phyloP scores from a whole-genome alignment of 1,140 invertebrate genomes.

The Drosophila santomea region DNA sequence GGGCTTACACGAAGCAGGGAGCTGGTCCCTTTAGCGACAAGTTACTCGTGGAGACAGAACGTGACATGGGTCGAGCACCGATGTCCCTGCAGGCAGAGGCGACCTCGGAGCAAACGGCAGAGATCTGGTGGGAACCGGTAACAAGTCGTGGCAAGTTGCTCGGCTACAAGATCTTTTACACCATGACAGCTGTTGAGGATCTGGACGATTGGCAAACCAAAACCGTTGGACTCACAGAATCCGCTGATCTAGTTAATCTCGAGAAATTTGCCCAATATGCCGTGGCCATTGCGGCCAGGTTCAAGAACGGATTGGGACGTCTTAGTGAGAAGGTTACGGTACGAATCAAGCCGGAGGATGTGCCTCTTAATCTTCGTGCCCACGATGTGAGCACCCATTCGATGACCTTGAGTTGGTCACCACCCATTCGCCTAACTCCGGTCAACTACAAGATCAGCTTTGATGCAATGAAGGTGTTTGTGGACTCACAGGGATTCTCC shows the following conservation, averaged over 20 bases:
- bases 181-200: constrained; percentile 96
- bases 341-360: constrained; percentile 95
- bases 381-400: constrained; percentile 95
- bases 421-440: constrained; percentile 95
- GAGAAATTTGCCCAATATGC: constrained; percentile 97
- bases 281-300: constrained; percentile 94
- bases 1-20: constrained; percentile 95
- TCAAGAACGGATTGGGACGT: constrained; percentile 89
- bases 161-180: constrained; percentile 97
- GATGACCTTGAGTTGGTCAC: constrained; percentile 96
- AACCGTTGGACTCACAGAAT: constrained; percentile 93
- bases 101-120: constrained; percentile 95
- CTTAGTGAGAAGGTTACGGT: constrained; percentile 93
- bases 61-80: constrained; percentile 95
- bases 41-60: constrained; percentile 92
- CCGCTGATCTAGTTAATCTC: constrained; percentile 94
- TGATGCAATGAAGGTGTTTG: constrained; percentile 97
- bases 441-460: constrained; percentile 96
- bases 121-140: constrained; percentile 98
- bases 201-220: constrained; percentile 96
- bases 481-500: constrained; percentile 96
- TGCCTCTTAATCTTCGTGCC: constrained; percentile 93
- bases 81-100: constrained; percentile 96
- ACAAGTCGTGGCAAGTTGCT: constrained; percentile 92
- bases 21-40: constrained; percentile 95